Evolutionary conservation across 1,140 invertebrate species (phyloP).

Genomic region (Drepana arcuata): DNA sequence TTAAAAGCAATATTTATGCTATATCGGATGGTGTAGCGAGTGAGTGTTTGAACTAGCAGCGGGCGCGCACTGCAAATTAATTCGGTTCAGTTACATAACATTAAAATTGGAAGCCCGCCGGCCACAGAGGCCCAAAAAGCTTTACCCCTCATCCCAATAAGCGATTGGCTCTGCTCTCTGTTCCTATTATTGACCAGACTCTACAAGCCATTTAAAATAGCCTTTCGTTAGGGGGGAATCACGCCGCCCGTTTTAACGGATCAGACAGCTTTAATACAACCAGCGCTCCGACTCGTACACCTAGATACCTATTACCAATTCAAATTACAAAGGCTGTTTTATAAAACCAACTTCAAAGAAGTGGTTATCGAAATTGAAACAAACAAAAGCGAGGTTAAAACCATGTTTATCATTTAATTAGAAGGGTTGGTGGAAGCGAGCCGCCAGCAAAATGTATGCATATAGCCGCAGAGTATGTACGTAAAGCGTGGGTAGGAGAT

Average conservation of each 20-base stretch:
- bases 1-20: constrained; percentile 29
- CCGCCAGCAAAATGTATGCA: constrained; percentile 4
- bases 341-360: too few species aligned
- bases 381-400: too few species aligned
- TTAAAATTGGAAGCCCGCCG: constrained; percentile 40
- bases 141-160: constrained; percentile 41
- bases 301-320: too few species aligned
- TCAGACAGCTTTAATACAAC: constrained; percentile 33
- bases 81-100: constrained; percentile 37
- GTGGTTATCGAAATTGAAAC: too few species aligned
- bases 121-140: constrained; percentile 21
- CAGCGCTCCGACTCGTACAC: too few species aligned
- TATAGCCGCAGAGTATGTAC: too few species aligned
- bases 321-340: too few species aligned
- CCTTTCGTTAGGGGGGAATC: constrained; percentile 21
- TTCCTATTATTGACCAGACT: constrained; percentile 7
- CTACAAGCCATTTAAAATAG: constrained; percentile 26
- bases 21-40: constrained; percentile 19
- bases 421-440: constrained; percentile 16
- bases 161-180: constrained; percentile 26
- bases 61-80: constrained; percentile 25
- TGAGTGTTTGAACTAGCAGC: constrained; percentile 27
- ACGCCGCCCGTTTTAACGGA: constrained; percentile 40
- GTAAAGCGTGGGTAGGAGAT: neutral
- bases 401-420: constrained; percentile 43